Conservation (phyloP, 2,113 vertebrate species). For the Neofelis nebulosa region DNA sequence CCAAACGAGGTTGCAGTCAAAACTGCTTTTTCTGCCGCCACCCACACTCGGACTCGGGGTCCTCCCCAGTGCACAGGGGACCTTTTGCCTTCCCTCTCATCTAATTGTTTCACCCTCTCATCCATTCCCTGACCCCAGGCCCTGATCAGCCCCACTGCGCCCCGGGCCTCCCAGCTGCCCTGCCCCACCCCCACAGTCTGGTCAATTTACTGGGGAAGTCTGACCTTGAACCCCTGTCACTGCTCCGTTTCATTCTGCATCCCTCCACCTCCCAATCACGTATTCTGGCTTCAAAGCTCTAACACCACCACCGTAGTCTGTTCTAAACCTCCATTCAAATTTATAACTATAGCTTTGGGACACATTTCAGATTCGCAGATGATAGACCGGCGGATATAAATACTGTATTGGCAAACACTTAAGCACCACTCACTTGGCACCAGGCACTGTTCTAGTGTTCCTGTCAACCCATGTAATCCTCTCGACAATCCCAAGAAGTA, state of each 20-base stretch:
- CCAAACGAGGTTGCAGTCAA: background rate
- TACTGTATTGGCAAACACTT: background rate
- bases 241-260: background rate
- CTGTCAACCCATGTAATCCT: background rate
- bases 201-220: background rate
- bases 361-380: background rate
- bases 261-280: background rate
- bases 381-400: background rate
- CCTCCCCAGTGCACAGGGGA: too few relatives aligned
- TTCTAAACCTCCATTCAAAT: background rate
- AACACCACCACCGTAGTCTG: background rate
- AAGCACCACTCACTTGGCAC: background rate
- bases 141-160: background rate
- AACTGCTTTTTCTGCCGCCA: background rate
- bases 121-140: too few relatives aligned
- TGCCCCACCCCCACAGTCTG: rapidly evolving
- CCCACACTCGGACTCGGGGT: background rate
- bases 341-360: background rate
- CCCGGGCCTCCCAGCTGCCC: too few relatives aligned
- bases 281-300: constrained; percentile 22
- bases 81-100: background rate
- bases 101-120: background rate
- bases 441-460: background rate
- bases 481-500: background rate
- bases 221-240: background rate